These are phyloP conservation scores for Phrynocephalus forsythii DNA, from an alignment of 2,797 vertebrate genomes.

Conservation along the genomic window DNA sequence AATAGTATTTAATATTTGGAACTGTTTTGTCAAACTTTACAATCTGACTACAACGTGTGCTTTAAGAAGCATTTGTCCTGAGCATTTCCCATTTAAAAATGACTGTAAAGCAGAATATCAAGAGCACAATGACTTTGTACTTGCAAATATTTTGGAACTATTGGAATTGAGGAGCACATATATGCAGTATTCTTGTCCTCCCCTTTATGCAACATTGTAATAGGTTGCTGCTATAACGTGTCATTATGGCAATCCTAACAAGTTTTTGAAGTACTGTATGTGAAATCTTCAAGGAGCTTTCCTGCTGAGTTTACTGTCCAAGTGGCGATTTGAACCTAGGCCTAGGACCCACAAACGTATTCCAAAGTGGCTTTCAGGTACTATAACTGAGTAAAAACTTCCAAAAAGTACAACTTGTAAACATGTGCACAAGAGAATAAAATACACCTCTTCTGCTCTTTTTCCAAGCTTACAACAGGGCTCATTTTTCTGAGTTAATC, in stretches of 20 bases:
- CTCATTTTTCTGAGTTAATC: not conserved
- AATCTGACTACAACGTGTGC: too few species aligned
- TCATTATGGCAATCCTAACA: too few species aligned
- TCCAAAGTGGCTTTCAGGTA: too few species aligned
- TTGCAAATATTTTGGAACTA: not conserved
- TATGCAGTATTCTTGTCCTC: not conserved
- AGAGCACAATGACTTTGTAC: not conserved
- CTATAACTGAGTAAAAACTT: not conserved
- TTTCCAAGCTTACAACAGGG: not conserved
- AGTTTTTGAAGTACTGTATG: too few species aligned
- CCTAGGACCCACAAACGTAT: too few species aligned
- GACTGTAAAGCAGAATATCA: slow-evolving; percentile 22
- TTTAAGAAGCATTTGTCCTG: not conserved
- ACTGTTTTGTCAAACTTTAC: not conserved
- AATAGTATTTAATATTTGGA: not conserved
- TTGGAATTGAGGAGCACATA: not conserved
- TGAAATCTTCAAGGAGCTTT: too few species aligned
- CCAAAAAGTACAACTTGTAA: not conserved
- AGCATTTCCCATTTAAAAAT: slow-evolving; percentile 25
- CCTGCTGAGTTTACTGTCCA: too few species aligned
- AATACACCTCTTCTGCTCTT: not conserved
- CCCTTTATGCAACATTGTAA: not conserved
- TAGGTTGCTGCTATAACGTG: too few species aligned
- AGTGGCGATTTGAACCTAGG: too few species aligned
- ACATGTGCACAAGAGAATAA: not conserved